These are phyloP conservation scores for Astropecten irregularis DNA, from an alignment of 53 echinoderm and acorn worm genomes.

Conservation along the genomic window DNA sequence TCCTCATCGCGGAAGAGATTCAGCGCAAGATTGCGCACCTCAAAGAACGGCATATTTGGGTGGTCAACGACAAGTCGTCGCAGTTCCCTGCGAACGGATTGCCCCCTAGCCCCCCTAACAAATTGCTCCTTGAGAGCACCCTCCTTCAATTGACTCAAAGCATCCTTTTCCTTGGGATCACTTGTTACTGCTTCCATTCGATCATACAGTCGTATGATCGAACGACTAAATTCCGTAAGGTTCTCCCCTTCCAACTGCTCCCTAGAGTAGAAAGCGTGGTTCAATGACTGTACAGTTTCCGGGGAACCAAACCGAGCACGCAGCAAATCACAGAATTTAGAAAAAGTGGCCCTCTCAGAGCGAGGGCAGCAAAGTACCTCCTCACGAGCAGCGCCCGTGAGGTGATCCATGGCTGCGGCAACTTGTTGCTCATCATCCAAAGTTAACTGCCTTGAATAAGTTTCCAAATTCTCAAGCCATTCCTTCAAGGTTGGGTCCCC, in stretches of 20 bases:
- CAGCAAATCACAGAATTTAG: not conserved
- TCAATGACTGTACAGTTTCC: conserved; percentile 27
- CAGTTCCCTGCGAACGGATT: not conserved
- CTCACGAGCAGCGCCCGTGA: conserved; percentile 16
- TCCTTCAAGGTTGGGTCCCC: conserved; percentile 28
- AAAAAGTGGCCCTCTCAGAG: not conserved
- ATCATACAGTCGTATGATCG: conserved; percentile 23
- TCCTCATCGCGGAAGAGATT: not conserved
- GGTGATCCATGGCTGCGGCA: conserved; percentile 23
- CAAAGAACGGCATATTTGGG: not conserved
- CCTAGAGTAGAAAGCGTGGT: conserved; percentile 22
- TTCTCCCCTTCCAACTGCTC: conserved; percentile 21
- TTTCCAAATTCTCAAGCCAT: conserved; percentile 10
- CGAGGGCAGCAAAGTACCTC: conserved; percentile 26
- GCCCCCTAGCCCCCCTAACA: not conserved
- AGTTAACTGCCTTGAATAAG: not conserved
- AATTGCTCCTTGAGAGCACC: not conserved
- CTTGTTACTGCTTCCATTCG: conserved; percentile 10
- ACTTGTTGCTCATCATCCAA: conserved; percentile 18
- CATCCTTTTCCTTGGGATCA: conserved; percentile 1
- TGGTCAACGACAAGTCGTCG: not conserved
- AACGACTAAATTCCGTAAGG: conserved; percentile 18
- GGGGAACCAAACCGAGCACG: not conserved
- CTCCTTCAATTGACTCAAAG: not conserved
- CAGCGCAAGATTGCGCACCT: not conserved